Evolutionary conservation across 2,113 vertebrate species (phyloP), one percentile per base, ranked within the genome.

Genomic region (Morone saxatilis): DNA sequence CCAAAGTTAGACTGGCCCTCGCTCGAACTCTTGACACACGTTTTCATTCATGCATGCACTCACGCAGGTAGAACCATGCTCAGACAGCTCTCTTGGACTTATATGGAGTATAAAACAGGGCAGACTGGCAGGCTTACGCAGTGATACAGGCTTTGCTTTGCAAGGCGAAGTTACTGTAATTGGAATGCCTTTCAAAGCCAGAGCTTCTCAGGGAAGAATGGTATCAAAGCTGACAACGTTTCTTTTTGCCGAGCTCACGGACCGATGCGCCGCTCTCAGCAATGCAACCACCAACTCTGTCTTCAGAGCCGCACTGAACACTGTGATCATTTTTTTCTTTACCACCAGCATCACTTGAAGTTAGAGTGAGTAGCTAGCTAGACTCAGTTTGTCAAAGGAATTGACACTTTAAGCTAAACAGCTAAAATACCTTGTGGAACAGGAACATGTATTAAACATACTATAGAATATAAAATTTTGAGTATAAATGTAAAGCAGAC

Each of bases 161-260:
- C 57, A n/a, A 78, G 67, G 72, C 48, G 38, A 59, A 72, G 81
- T 74, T 62, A 43, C 71, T 86, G 85, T 91, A 89, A 94, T 87
- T 91, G 80, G 79, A 91, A 73, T 76, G 63, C 54, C 68, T 88
- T 83, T 91, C 89, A 91, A 88, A 86, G 89, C 51, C 83, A 59
- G 74, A 12, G 69, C 72, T 45, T 82, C 84, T 66, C 40, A 74
- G 25, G 68, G 67, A 85, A 67, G 74, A 80, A 51, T 1, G 20
- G 54, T 43, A 93, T 90, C 78, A 91, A 89, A 91, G 83, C 72
- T 81, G 90, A 93, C 90, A 87, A 86, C 71, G 0, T 51, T 84
- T 87, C 74, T 80, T 69, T 62, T 60, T 61, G 45, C 65, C n/a
- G 7, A 78, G 81, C 62, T 50, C 60, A 65, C 19, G 66, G 54